phyloP scores from a whole-genome alignment of 1,140 invertebrate species.

The Bombyx mori region DNA sequence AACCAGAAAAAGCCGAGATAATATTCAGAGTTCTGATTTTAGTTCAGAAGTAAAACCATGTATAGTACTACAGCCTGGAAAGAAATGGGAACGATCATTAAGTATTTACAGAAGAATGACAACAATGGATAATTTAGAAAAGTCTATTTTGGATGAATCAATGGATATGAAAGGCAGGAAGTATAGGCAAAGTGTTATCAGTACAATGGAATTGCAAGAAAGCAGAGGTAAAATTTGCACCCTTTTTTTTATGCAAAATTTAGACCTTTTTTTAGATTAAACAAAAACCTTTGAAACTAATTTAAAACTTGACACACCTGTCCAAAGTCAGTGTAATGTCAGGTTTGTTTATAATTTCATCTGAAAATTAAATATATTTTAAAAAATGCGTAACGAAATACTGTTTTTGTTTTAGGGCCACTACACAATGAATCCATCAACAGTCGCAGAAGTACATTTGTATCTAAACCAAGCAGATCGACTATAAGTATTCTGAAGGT shows the following conservation, averaged over 20 bases:
- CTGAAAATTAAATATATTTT: not conserved
- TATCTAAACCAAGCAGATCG: constrained; percentile 48
- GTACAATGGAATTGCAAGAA: constrained; percentile 60
- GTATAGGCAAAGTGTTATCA: constrained; percentile 59
- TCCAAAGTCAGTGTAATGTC: constrained; percentile 67
- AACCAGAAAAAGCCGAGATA: too few relatives aligned
- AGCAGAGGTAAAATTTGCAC: constrained; percentile 7
- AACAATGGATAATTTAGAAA: constrained; percentile 40
- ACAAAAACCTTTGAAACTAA: too few relatives aligned
- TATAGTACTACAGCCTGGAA: constrained; percentile 58
- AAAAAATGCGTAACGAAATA: constrained; percentile 8
- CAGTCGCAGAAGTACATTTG: constrained; percentile 51
- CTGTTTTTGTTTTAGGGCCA: constrained; percentile 36
- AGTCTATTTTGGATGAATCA: constrained; percentile 39
- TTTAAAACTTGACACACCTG: constrained; percentile 40
- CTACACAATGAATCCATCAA: constrained; percentile 58
- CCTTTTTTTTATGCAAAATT: too few relatives aligned
- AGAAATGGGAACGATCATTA: constrained; percentile 63
- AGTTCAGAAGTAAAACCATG: constrained; percentile 23
- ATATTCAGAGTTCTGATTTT: too few relatives aligned
- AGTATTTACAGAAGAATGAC: constrained; percentile 63
- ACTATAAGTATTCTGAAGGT: constrained; percentile 52
- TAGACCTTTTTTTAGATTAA: too few relatives aligned
- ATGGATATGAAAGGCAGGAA: constrained; percentile 48
- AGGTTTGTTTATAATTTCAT: constrained; percentile 35